Conservation (phyloP, 2,888 invertebrate genomes). For the Scaptomyza polygonia region DNA sequence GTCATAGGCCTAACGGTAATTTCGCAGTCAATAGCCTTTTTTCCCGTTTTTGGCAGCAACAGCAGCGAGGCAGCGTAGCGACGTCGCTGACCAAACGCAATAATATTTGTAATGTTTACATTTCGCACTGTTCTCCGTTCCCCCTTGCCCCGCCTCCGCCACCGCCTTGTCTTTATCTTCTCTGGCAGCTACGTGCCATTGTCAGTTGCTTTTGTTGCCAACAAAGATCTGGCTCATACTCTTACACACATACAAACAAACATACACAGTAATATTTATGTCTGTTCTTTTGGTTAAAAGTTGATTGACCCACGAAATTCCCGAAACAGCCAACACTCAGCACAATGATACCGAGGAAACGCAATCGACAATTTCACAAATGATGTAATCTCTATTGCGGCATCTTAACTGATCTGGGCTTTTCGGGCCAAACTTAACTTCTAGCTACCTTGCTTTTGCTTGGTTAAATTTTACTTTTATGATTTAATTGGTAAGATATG, state of each 20-base stretch:
- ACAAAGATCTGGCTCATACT: constrained; percentile 70
- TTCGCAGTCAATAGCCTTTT: constrained; percentile 54
- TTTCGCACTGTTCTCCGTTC: constrained; percentile 58
- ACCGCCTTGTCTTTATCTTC: neutral
- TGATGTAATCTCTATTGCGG: constrained; percentile 66
- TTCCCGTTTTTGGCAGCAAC: constrained; percentile 35
- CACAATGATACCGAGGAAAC: constrained; percentile 55
- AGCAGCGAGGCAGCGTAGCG: constrained; percentile 2
- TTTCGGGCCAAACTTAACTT: neutral
- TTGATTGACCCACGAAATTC: constrained; percentile 71
- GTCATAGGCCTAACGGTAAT: constrained; percentile 57
- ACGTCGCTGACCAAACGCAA: constrained; percentile 36
- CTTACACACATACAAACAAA: constrained; percentile 18
- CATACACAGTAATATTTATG: constrained; percentile 21
- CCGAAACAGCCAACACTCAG: constrained; percentile 22
- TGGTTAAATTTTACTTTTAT: constrained; percentile 8
- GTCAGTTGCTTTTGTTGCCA: constrained; percentile 65
- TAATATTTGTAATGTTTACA: constrained; percentile 76
- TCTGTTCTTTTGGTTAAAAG: constrained; percentile 66
- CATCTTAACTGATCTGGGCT: constrained; percentile 15
- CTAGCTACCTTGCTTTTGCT: constrained; percentile 1
- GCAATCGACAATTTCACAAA: constrained; percentile 65
- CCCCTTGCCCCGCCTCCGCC: neutral
- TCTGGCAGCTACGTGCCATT: constrained; percentile 46
- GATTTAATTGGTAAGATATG: constrained; percentile 6